A percentile compares a stretch with the other conserved stretches of the same genome.
Evolutionary conservation across 2,797 vertebrate species (phyloP).

Genomic region (Lepus townsendii): DNA sequence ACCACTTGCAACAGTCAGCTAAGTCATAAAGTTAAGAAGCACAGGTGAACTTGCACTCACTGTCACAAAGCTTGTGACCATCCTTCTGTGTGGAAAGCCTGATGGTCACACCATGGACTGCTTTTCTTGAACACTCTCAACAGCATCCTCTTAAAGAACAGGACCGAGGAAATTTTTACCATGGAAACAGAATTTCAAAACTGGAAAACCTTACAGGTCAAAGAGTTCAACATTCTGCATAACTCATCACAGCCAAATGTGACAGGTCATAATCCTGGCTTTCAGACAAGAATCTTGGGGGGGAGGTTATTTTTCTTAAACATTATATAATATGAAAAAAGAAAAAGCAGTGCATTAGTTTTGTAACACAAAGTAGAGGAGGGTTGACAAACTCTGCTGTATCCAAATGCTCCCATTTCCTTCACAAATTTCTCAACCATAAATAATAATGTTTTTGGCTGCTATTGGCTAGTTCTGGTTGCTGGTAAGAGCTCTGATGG

Average conservation of each 20-base stretch:
- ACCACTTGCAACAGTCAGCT: not conserved
- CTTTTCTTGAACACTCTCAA: not conserved
- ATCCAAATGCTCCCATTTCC: not conserved
- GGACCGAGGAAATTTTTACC: slow-evolving; percentile 39
- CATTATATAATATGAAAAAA: slow-evolving; percentile 44
- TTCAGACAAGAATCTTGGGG: not conserved
- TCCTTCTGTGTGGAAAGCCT: not conserved
- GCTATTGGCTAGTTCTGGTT: slow-evolving; percentile 47
- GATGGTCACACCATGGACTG: not conserved
- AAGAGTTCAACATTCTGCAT: slow-evolving; percentile 36
- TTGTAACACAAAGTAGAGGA: not conserved
- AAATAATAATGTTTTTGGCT: not conserved
- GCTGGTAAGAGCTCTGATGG: slow-evolving; percentile 9
- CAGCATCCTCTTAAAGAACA: not conserved
- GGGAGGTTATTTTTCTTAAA: slow-evolving; percentile 13
- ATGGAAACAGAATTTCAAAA: slow-evolving; percentile 61
- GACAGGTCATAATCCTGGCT: slow-evolving; percentile 55
- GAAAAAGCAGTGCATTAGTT: slow-evolving; percentile 28
- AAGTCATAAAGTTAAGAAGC: slow-evolving; percentile 1
- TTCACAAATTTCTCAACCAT: slow-evolving; percentile 6
- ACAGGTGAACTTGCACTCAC: not conserved
- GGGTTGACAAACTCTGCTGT: not conserved
- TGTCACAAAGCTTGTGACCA: not conserved
- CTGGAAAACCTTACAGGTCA: slow-evolving; percentile 39
- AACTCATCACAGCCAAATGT: slow-evolving; percentile 47